phyloP scores from a whole-genome alignment of 2,797 vertebrate species.

The Sandelia bainsii region DNA sequence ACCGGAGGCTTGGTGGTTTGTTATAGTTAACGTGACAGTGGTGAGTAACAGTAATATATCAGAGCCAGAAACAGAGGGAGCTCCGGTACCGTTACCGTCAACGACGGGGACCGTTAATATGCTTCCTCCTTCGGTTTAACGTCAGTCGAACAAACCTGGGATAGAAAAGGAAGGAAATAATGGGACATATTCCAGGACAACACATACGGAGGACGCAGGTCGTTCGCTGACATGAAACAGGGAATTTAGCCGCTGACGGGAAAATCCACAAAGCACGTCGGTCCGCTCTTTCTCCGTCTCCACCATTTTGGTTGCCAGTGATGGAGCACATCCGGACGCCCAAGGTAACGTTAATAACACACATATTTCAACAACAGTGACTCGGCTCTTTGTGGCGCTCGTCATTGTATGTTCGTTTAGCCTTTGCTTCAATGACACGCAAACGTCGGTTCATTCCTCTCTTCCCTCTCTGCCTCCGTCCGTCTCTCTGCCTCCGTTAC shows the following conservation, averaged over 20 bases:
- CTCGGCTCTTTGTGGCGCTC: not conserved
- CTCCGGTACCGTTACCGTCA: slow-evolving; percentile 14
- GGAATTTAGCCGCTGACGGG: slow-evolving; percentile 24
- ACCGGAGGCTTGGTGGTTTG: not conserved
- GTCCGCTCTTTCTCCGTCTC: slow-evolving; percentile 43
- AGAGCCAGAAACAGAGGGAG: not conserved
- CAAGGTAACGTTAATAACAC: slow-evolving; percentile 65
- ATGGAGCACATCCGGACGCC: slow-evolving; percentile 83
- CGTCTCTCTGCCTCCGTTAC: not conserved
- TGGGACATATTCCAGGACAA: slow-evolving; percentile 21
- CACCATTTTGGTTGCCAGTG: slow-evolving; percentile 75
- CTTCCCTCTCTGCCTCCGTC: too few species aligned
- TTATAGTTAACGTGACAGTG: accelerated
- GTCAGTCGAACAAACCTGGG: not conserved
- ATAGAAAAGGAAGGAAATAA: not conserved
- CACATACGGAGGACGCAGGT: not conserved
- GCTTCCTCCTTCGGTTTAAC: too few species aligned
- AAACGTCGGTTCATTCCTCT: too few species aligned
- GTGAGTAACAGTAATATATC: not conserved
- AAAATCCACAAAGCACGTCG: not conserved
- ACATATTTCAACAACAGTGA: not conserved
- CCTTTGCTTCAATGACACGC: too few species aligned
- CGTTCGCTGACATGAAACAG: slow-evolving; percentile 10
- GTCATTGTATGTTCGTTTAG: not conserved
- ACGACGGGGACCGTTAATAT: accelerated